Percentiles rank a stretch among this genome's conserved stretches.
These are phyloP conservation scores for Indicator maculatus DNA, from an alignment of 2,113 vertebrate genomes.

Conservation along the genomic window DNA sequence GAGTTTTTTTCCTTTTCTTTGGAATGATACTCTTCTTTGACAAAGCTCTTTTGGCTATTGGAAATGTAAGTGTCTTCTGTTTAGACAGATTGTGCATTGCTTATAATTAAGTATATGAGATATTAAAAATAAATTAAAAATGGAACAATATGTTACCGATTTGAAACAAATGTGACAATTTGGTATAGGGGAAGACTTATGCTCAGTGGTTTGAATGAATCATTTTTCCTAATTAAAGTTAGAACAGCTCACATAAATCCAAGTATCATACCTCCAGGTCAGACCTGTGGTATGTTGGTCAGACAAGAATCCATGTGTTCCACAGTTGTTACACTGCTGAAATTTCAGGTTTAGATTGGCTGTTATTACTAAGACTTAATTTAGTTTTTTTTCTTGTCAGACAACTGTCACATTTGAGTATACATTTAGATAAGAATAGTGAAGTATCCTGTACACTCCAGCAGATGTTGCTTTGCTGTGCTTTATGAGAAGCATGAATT, in stretches of 20 bases:
- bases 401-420: background rate
- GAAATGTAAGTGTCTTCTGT: background rate
- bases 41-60: slow-evolving; percentile 83
- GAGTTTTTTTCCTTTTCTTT: slow-evolving; percentile 98
- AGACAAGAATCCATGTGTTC: slow-evolving; percentile 8
- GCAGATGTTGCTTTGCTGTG: background rate
- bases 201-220: background rate
- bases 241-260: background rate
- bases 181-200: background rate
- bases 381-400: background rate
- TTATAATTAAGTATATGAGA: background rate
- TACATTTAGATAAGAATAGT: background rate
- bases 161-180: background rate
- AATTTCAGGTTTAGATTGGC: background rate
- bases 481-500: background rate
- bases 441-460: accelerated
- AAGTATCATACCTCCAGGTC: background rate
- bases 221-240: background rate
- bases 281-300: background rate
- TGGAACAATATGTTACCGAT: background rate
- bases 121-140: background rate
- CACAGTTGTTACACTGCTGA: background rate
- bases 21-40: slow-evolving; percentile 99
- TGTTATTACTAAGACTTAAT: background rate
- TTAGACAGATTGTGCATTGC: background rate